Base-by-base conservation (phyloP, 2,888 invertebrate genomes). In the Lydus trimaculatus region DNA sequence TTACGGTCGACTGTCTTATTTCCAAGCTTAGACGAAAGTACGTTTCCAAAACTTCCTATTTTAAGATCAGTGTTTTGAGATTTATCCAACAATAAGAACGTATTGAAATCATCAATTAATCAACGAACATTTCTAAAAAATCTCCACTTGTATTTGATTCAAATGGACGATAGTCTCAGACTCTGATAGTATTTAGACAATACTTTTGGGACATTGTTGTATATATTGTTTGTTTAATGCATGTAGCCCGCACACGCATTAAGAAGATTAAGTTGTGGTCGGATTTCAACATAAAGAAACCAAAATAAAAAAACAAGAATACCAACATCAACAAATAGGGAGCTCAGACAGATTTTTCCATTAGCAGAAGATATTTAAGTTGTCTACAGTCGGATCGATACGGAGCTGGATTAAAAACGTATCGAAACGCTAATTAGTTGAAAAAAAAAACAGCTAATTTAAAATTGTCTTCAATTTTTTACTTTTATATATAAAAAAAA, bases 1-100 rank as follows among this genome's bases (percentile, higher is more conserved):
- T 62, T 65, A 23, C 58, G 64, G 64, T 63, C 36, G 28, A 36
- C 60, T 31, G 48, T 48, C 48, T 60, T 60, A 31, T 33, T 60
- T 33, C 60, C 31, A 36, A 60, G 36, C 61, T 64, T 43, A n/a
- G 28, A 17, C 20, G 17, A 48, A 48, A 48, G 48, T 48, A 20
- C 20, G 48, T 11, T 11, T 20, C 20, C 1, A 8, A 4, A 20
- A 20, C 20, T 20, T 15, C 36, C 33, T 9, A 5, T 36, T 28
- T 36, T 20, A 39, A 23, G 36, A 58, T 48, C 43, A 58, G 59
- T 48, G 33, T 58, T 31, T 25, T n/a, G 4, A 52, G 43, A 63
- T 60, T 60, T 60, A 60, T 60, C 33, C n/a, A 4, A 11, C 20
- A 20, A 48, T 20, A 9, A 20, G 20, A 48, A 48, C 48, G 9